Percentiles rank a stretch among this genome's conserved stretches.
Conservation (phyloP, 2,797 vertebrate species). For the Leptodactylus fallax region DNA sequence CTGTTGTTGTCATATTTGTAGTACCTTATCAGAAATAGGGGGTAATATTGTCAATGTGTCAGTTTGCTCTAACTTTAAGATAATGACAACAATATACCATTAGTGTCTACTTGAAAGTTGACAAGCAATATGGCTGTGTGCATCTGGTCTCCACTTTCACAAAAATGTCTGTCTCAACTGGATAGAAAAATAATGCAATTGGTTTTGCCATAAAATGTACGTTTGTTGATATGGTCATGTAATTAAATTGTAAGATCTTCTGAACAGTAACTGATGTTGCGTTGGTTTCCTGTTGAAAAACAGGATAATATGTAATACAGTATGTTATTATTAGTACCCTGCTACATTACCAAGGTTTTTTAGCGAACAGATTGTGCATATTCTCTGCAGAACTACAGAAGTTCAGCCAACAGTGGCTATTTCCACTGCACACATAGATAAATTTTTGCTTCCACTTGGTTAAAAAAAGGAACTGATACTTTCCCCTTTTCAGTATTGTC, state of each 20-base stretch:
- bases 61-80: too few relatives aligned
- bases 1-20: too few relatives aligned
- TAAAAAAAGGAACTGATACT: constrained; percentile 48
- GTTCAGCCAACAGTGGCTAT: background rate
- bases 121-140: too few relatives aligned
- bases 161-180: too few relatives aligned
- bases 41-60: too few relatives aligned
- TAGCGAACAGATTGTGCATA: background rate
- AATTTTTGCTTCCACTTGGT: background rate
- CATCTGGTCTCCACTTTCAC: too few relatives aligned
- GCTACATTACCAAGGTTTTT: background rate
- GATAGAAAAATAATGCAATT: too few relatives aligned
- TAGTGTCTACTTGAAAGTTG: too few relatives aligned
- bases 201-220: background rate
- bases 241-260: background rate
- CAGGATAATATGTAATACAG: background rate
- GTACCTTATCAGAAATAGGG: too few relatives aligned
- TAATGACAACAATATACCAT: too few relatives aligned
- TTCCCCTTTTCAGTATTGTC: constrained; percentile 46
- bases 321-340: background rate
- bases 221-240: background rate
- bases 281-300: background rate
- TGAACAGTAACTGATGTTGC: background rate
- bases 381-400: background rate
- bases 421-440: background rate